Evolutionary conservation across 2,797 vertebrate species (phyloP), one percentile per base, ranked within the genome.

Genomic region (Rhinella marina): DNA sequence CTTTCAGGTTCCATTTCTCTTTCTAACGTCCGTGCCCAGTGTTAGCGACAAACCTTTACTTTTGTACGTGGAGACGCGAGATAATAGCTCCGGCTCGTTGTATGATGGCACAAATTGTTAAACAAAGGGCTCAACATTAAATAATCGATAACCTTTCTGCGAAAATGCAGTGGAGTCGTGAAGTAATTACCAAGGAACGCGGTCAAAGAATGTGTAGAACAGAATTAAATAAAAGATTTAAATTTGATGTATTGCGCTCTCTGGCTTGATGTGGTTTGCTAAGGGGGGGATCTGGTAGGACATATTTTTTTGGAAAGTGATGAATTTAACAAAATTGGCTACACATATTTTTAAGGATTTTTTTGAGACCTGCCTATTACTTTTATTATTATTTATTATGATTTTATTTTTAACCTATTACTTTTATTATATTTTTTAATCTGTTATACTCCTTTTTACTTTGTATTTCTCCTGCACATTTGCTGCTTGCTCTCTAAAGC

Each of bases 1-100:
- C 87, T 64, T 81, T 75, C 56, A 80, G 70, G 76, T 79, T 80
- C 16, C 64, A 72, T 84, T 84, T 48, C 72, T 87, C 75, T 27
- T 59, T 64, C 17, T 76, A 68, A 59, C 59, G 50, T 70, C 13
- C 59, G 62, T 27, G 29, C 2, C 81, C 73, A 21, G n/a, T 25
- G 41, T 21, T 66, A 50, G 11, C 12, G 17, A 66, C 29, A 81
- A 59, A 83, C 62, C 66, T 50, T 19, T 66, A 70, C 56, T 25
- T 21, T 61, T 16, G 41, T 6, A 85, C 19, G 2, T 48, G 13
- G 29, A 57, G 57, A 23, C 14, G n/a, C 2, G 19, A 75, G 41
- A 75, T 61, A 76, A 75, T 32, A 48, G 25, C 56, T 16, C n/a
- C 2, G 10, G 66, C 16, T 75, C 41, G 25, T 41, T 48, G 8